phyloP scores from a whole-genome alignment of 2,113 vertebrate genomes.

The Corythornis vintsioides region DNA sequence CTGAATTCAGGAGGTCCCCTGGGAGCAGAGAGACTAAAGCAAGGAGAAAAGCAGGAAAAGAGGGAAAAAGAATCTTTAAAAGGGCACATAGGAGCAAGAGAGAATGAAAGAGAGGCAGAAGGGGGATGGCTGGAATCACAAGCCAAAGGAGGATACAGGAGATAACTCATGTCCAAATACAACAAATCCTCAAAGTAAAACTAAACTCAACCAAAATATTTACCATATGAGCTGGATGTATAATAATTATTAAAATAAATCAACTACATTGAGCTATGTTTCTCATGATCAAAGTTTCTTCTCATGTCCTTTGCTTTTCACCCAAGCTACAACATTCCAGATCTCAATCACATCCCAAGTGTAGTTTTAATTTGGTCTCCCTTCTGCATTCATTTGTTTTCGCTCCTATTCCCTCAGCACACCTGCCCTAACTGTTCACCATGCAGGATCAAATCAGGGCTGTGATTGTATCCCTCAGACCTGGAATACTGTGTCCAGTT shows the following conservation, averaged over 20 bases:
- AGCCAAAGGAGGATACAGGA: background rate
- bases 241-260: background rate
- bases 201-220: background rate
- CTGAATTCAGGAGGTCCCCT: background rate
- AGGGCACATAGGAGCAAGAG: background rate
- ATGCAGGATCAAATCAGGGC: background rate
- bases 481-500: too few relatives aligned
- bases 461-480: background rate
- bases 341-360: background rate
- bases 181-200: background rate
- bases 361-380: background rate
- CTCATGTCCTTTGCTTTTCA: background rate
- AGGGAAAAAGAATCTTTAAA: background rate
- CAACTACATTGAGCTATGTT: background rate
- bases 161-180: background rate
- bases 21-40: background rate
- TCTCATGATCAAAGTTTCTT: background rate
- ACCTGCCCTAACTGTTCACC: fast-evolving
- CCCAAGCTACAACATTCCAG: background rate
- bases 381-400: background rate
- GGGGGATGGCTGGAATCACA: background rate
- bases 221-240: background rate
- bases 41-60: background rate
- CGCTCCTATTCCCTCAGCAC: background rate
- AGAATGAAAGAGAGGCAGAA: background rate